Percentiles rank a stretch among this genome's conserved stretches.
These are phyloP conservation scores for Taurulus bubalis DNA, from an alignment of 2,113 vertebrate genomes.

Conservation along the genomic window DNA sequence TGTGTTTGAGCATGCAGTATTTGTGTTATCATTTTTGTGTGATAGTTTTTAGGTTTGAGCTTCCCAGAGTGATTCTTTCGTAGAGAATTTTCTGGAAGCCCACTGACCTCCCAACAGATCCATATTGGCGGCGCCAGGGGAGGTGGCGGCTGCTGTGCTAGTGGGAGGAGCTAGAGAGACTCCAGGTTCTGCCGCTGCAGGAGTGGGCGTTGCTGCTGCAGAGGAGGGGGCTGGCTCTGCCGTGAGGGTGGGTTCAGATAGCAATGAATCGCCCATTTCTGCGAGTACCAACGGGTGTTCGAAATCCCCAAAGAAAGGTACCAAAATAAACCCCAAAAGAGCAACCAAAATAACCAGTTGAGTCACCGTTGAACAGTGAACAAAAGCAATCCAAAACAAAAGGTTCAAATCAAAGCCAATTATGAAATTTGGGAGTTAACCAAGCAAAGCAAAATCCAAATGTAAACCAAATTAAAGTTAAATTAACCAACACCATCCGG, in stretches of 20 bases:
- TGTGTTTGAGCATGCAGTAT: constrained; percentile 61
- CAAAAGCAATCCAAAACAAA: constrained; percentile 50
- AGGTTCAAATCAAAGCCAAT: constrained; percentile 58
- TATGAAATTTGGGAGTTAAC: constrained; percentile 21
- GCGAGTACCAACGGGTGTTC: constrained; percentile 56
- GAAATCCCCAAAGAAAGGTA: constrained; percentile 61
- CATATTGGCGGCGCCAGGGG: constrained; percentile 87
- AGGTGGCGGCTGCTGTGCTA: constrained; percentile 84
- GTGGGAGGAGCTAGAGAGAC: constrained; percentile 84
- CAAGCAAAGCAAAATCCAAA: constrained; percentile 47
- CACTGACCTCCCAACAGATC: constrained; percentile 99
- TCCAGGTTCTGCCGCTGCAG: constrained; percentile 81
- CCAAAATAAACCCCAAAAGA: constrained; percentile 67
- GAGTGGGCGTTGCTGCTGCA: constrained; percentile 83
- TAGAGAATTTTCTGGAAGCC: constrained; percentile 75
- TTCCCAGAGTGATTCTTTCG: constrained; percentile 76
- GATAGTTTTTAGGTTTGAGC: constrained; percentile 72
- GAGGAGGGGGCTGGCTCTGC: constrained; percentile 82
- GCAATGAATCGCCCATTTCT: constrained; percentile 85
- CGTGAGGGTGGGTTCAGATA: constrained; percentile 83
- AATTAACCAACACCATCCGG: constrained; percentile 31
- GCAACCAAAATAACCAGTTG: constrained; percentile 59
- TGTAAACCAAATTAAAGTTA: constrained; percentile 57
- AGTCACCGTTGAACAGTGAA: constrained; percentile 42
- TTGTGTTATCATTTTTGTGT: constrained; percentile 60